A percentile compares a stretch with the other conserved stretches of the same genome.
These are phyloP conservation scores for Xenopus laevis DNA, from an alignment of 2,113 vertebrate species.

Conservation along the genomic window DNA sequence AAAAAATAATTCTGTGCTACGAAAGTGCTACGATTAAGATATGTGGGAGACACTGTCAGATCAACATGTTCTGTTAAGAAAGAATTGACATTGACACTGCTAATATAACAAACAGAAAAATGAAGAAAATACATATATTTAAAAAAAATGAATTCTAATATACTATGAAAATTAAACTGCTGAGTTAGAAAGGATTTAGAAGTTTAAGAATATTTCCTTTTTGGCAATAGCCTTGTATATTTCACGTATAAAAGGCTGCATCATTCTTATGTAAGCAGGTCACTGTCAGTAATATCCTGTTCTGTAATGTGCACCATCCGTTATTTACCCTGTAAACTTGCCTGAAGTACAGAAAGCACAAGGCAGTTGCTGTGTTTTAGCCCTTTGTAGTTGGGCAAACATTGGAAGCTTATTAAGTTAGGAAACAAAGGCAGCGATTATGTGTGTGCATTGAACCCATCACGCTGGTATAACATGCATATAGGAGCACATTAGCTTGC, in stretches of 20 bases:
- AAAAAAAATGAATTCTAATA: no score
- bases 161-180: no score
- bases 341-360: conserved; percentile 5
- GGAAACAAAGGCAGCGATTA: conserved; percentile 18
- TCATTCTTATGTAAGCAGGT: not conserved
- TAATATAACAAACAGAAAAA: no score
- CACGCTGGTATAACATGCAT: not conserved
- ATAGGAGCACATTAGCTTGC: not conserved
- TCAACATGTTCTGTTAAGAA: no score
- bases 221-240: not conserved
- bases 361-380: conserved; percentile 14
- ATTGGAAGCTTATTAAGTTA: conserved; percentile 11
- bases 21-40: no score
- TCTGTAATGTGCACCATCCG: conserved; percentile 16
- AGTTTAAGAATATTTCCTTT: conserved; percentile 1
- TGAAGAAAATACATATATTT: no score
- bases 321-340: conserved; percentile 35
- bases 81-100: no score
- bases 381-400: conserved; percentile 27
- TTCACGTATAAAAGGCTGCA: not conserved
- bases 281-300: conserved; percentile 32
- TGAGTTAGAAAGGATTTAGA: no score
- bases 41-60: no score
- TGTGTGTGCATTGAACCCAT: not conserved
- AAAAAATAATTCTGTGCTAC: no score